Conservation (phyloP, 64 coral and sea anemone species). For the Anthopleura sola region DNA sequence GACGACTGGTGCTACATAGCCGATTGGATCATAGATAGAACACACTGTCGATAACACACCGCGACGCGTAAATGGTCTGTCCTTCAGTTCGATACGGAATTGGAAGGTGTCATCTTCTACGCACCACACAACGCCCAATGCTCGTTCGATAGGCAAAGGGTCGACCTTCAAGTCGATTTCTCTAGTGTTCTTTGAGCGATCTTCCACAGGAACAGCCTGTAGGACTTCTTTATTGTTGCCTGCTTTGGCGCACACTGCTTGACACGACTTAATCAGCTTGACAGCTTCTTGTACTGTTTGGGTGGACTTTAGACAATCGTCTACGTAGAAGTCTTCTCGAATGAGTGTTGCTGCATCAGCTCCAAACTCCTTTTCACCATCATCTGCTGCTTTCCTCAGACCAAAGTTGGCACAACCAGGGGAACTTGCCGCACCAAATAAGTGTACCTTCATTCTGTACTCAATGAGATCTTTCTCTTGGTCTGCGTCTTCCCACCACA, state of each 20-base stretch:
- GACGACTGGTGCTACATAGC: slow-evolving; percentile 14
- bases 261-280: background rate
- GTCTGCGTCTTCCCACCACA: slow-evolving; percentile 33
- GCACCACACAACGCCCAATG: slow-evolving; percentile 25
- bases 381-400: slow-evolving; percentile 3
- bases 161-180: slow-evolving; percentile 15
- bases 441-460: slow-evolving; percentile 31
- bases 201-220: slow-evolving; percentile 8
- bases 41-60: background rate
- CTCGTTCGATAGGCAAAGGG: slow-evolving; percentile 3
- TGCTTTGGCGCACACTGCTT: background rate
- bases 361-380: slow-evolving; percentile 15
- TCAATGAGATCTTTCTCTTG: slow-evolving; percentile 9
- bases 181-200: slow-evolving; percentile 16
- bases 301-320: slow-evolving; percentile 5
- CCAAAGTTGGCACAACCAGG: slow-evolving; percentile 10
- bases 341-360: slow-evolving; percentile 12
- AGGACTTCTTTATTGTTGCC: slow-evolving; percentile 29
- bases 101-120: slow-evolving; percentile 13
- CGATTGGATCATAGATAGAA: slow-evolving; percentile 16
- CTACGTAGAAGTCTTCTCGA: slow-evolving; percentile 9
- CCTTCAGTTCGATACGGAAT: slow-evolving; percentile 22
- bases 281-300: background rate
- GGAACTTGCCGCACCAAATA: slow-evolving; percentile 21
- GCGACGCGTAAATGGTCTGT: slow-evolving; percentile 28